Evolutionary conservation across 2,888 invertebrate species (phyloP).

Genomic region (Cyaniris semiargus): DNA sequence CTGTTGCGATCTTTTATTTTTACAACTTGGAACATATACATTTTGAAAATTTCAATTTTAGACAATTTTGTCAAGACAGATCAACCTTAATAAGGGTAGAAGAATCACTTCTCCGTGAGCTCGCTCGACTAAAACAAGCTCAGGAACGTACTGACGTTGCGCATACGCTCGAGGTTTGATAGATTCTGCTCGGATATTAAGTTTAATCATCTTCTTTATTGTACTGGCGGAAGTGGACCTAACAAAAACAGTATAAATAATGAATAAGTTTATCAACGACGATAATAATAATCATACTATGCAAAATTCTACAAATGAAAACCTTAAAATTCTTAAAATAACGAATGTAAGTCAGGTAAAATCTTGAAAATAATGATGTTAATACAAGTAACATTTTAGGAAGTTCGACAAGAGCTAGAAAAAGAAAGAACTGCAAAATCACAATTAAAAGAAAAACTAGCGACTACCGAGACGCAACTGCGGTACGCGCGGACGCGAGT

Average conservation of each 20-base stretch:
- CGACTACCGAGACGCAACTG: conserved; percentile 60
- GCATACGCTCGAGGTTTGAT: conserved; percentile 54
- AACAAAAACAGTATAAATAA: too few species aligned
- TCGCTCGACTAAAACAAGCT: conserved; percentile 59
- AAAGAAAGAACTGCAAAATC: conserved; percentile 58
- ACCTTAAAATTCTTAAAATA: too few species aligned
- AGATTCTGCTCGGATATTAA: neutral
- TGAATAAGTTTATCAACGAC: too few species aligned
- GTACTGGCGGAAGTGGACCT: too few species aligned
- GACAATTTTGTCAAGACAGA: conserved; percentile 62
- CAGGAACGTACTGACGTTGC: conserved; percentile 44
- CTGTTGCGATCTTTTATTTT: neutral
- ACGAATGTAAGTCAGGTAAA: too few species aligned
- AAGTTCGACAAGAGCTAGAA: conserved; percentile 59
- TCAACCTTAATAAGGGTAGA: conserved; percentile 60
- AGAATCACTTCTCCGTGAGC: conserved; percentile 65
- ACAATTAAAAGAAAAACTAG: conserved; percentile 59
- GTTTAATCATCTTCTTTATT: neutral
- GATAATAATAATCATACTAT: too few species aligned
- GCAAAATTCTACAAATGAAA: too few species aligned
- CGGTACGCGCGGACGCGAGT: conserved; percentile 62
- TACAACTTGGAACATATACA: neutral
- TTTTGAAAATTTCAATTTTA: conserved; percentile 40
- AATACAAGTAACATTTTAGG: conserved; percentile 43
- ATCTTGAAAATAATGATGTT: too few species aligned